Evolutionary conservation across 53 echinoderm and acorn worm genomes (phyloP).

Genomic region (Echinometra lucunter): DNA sequence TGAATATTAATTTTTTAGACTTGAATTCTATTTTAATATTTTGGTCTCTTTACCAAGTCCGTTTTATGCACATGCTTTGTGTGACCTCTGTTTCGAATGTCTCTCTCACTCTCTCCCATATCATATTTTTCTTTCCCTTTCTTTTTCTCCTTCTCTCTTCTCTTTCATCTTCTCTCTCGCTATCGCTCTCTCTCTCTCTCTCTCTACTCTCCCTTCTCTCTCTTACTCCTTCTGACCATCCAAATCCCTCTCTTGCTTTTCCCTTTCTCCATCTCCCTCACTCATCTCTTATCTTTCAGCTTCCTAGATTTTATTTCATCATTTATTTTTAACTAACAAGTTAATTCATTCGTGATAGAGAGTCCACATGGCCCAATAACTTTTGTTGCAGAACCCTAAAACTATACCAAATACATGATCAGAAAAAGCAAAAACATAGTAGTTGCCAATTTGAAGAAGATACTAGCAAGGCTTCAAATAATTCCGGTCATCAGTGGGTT

Average conservation of each 20-base stretch:
- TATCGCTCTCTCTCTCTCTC: not conserved
- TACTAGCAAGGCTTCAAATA: no score
- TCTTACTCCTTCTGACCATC: not conserved
- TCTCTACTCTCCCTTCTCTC: not conserved
- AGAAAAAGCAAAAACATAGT: no score
- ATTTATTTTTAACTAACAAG: no score
- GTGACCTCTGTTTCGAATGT: not conserved
- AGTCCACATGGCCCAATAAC: no score
- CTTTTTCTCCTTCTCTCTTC: not conserved
- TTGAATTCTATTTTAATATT: not conserved
- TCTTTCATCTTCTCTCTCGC: not conserved
- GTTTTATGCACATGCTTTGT: not conserved
- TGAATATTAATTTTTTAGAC: not conserved
- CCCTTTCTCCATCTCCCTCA: not conserved
- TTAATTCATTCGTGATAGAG: no score
- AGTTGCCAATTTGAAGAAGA: no score
- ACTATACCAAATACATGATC: no score
- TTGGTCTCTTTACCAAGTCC: not conserved
- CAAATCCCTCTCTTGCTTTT: not conserved
- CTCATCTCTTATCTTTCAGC: not conserved
- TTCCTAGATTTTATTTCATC: not conserved
- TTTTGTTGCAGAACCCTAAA: no score
- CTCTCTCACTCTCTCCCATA: not conserved
- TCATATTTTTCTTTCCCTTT: not conserved
- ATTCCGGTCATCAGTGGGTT: no score